These are phyloP conservation scores for Argynnis bischoffii DNA, from an alignment of 2,888 invertebrate species.

Conservation along the genomic window DNA sequence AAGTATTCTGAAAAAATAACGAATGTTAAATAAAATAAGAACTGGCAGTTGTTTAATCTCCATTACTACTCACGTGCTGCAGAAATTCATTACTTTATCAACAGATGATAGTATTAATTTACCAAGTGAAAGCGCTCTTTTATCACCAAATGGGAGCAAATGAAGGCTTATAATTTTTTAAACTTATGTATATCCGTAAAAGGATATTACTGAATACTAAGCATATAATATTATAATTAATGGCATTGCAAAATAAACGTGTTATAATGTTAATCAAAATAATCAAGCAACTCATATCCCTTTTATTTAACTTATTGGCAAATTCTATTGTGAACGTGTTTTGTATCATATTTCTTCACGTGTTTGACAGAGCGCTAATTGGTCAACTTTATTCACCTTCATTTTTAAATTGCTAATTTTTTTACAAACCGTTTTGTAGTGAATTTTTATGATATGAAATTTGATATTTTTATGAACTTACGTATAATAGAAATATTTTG, in stretches of 20 bases:
- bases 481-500: not conserved
- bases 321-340: constrained; percentile 19
- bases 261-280: constrained; percentile 3
- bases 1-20: constrained; percentile 5
- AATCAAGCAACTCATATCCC: not conserved
- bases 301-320: not conserved
- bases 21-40: constrained; percentile 1
- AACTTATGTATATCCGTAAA: no score
- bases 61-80: constrained; percentile 17
- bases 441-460: not conserved
- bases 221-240: no score
- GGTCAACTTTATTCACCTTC: constrained; percentile 36
- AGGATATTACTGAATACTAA: no score
- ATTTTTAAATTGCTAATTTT: constrained; percentile 27
- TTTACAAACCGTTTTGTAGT: constrained; percentile 9
- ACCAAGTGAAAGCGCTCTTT: not conserved
- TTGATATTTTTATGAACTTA: not conserved
- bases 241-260: not conserved
- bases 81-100: not conserved
- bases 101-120: not conserved
- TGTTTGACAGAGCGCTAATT: constrained; percentile 42
- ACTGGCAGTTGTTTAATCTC: constrained; percentile 7
- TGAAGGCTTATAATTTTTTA: no score
- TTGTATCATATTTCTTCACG: constrained; percentile 28
- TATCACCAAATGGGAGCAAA: no score